These are phyloP conservation scores for Dorcus parallelipipedus DNA, from an alignment of 2,888 invertebrate species.

Conservation along the genomic window DNA sequence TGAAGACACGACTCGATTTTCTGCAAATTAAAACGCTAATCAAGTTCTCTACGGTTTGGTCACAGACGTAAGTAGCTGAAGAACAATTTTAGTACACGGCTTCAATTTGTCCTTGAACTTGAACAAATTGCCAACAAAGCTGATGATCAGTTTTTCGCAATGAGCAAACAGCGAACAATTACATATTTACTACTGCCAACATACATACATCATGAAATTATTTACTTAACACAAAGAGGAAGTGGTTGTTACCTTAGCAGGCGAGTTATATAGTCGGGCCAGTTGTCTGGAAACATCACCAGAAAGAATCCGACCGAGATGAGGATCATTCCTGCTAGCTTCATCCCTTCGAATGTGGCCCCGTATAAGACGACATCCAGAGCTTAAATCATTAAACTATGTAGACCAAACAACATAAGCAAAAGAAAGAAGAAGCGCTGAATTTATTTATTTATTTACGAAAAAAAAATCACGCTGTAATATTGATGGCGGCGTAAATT, in stretches of 20 bases:
- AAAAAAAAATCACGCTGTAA: too few relatives aligned
- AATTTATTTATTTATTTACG: too few relatives aligned
- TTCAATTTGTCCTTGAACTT: too few relatives aligned
- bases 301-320: slow-evolving; percentile 89
- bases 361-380: slow-evolving; percentile 83
- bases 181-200: too few relatives aligned
- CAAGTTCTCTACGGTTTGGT: slow-evolving; percentile 15
- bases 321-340: slow-evolving; percentile 88
- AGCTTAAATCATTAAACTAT: slow-evolving; percentile 54
- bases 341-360: slow-evolving; percentile 89
- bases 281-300: slow-evolving; percentile 93
- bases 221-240: background rate
- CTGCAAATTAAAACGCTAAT: slow-evolving; percentile 45
- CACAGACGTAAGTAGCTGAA: too few relatives aligned
- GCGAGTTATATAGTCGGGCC: slow-evolving; percentile 92
- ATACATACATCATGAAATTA: too few relatives aligned
- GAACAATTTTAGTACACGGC: too few relatives aligned
- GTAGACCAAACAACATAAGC: background rate
- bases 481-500: background rate
- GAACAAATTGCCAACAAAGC: too few relatives aligned
- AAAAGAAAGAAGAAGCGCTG: too few relatives aligned
- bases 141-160: too few relatives aligned
- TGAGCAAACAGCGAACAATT: too few relatives aligned
- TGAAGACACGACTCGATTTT: slow-evolving; percentile 48
- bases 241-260: slow-evolving; percentile 68